Evolutionary conservation across 2,113 vertebrate species (phyloP), one percentile per base, ranked within the genome.

Genomic region (Ochotona princeps): DNA sequence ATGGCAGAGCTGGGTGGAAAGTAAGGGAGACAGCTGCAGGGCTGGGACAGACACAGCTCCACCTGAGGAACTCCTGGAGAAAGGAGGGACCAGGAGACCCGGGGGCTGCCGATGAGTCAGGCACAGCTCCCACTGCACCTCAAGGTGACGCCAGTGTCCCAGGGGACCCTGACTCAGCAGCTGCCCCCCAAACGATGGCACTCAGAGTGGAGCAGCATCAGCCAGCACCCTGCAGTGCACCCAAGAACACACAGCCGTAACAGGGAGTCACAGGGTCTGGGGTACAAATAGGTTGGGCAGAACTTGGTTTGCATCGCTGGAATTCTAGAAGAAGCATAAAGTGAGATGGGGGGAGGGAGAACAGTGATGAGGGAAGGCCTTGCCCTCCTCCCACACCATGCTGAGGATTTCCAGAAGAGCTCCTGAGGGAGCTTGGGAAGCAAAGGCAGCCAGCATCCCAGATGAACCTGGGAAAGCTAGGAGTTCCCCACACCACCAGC

Each of bases 1-100:
- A 47, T 1, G 4, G 13, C 18, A 9, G 0, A 8, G 3, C 51
- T 28, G 60, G n/a, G 57, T 0, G 0, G 28, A 2, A 0, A 2
- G 32, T 30, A 17, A 20, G 25, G 32, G 63, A n/a, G 38, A 44
- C 38, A 4, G 38, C 6, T 26, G 18, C 75, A 63, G 65, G 3
- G 17, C 5, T 18, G 12, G 8, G 32, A 61, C 28, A 60, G 2
- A 21, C 8, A 2, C 0, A 57, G 18, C 83, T 26, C 17, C 10
- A 57, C 73, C 54, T 1, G 11, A 61, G 72, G 70, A 20, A 35
- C 57, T 60, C 57, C 60, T 28, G 57, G 5, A 18, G 54, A 13
- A 18, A 18, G 54, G 54, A 18, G 54, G 54, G 12, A 44, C 38
- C 38, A 44, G 38, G 38, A 44, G 38, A 44, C 38, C 38, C 38